These are phyloP conservation scores for Thymallus thymallus DNA, from an alignment of 2,113 vertebrate genomes.

Conservation along the genomic window DNA sequence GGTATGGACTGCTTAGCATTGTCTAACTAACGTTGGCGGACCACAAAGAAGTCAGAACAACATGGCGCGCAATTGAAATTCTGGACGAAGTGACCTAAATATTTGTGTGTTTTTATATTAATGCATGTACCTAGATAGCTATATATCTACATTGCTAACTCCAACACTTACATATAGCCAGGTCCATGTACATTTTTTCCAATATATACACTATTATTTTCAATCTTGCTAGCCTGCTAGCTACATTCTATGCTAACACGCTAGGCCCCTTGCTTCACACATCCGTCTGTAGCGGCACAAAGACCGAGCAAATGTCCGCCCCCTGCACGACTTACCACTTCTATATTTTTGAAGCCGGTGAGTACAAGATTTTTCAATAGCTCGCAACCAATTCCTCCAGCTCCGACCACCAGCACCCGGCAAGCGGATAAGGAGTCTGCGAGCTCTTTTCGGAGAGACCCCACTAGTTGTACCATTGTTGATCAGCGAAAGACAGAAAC, in stretches of 20 bases:
- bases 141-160: too few species aligned
- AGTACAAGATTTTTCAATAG: conserved; percentile 93
- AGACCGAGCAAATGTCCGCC: conserved; percentile 24
- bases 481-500: conserved; percentile 20
- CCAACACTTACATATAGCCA: too few species aligned
- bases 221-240: not conserved
- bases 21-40: not conserved
- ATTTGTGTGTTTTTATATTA: too few species aligned
- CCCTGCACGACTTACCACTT: conserved; percentile 80
- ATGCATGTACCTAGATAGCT: too few species aligned
- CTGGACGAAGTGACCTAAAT: not conserved
- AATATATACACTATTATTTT: too few species aligned
- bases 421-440: conserved; percentile 81
- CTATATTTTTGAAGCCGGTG: conserved; percentile 89
- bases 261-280: conserved; percentile 23
- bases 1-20: too few species aligned
- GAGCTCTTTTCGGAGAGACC: conserved; percentile 83
- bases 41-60: not conserved
- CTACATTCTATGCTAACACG: not conserved
- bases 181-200: too few species aligned
- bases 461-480: conserved; percentile 79
- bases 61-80: conserved; percentile 1
- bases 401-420: conserved; percentile 88
- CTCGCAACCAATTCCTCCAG: conserved; percentile 94
- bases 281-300: conserved; percentile 34